Evolutionary conservation across 1,140 invertebrate species (phyloP).

Genomic region (Chironomus striatipennis): DNA sequence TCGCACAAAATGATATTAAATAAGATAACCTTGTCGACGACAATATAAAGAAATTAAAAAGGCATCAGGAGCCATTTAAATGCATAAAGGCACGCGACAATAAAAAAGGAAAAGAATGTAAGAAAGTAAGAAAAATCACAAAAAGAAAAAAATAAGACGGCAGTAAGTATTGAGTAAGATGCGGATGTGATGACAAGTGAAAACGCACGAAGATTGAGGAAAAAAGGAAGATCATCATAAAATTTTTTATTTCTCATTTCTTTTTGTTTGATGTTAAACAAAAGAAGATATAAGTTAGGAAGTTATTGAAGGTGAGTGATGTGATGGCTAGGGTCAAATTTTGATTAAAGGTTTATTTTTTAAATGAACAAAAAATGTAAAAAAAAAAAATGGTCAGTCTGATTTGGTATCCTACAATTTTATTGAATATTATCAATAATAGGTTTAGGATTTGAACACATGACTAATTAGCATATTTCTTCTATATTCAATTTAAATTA

Average conservation of each 20-base stretch:
- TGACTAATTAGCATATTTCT: no score
- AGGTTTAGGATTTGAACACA: no score
- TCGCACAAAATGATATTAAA: slow-evolving; percentile 6
- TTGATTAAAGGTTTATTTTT: no score
- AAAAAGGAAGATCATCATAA: not conserved
- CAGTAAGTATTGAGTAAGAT: not conserved
- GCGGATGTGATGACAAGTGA: not conserved
- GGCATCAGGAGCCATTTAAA: slow-evolving; percentile 19
- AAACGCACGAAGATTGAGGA: not conserved
- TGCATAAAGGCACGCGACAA: not conserved
- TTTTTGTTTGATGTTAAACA: not conserved
- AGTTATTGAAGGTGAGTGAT: no score
- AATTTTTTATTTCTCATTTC: slow-evolving; percentile 7
- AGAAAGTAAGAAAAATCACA: no score
- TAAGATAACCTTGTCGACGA: slow-evolving; percentile 23
- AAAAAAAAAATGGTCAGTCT: no score
- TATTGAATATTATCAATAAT: no score
- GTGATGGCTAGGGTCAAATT: no score
- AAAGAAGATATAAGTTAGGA: not conserved
- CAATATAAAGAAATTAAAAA: slow-evolving; percentile 20
- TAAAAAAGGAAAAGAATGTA: not conserved
- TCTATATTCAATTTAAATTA: no score
- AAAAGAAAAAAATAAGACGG: no score
- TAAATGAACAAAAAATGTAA: no score
- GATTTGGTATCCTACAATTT: no score